Percentiles rank a stretch among this genome's conserved stretches.
These are phyloP conservation scores for Acleris cristana DNA, from an alignment of 2,888 invertebrate genomes.

Conservation along the genomic window DNA sequence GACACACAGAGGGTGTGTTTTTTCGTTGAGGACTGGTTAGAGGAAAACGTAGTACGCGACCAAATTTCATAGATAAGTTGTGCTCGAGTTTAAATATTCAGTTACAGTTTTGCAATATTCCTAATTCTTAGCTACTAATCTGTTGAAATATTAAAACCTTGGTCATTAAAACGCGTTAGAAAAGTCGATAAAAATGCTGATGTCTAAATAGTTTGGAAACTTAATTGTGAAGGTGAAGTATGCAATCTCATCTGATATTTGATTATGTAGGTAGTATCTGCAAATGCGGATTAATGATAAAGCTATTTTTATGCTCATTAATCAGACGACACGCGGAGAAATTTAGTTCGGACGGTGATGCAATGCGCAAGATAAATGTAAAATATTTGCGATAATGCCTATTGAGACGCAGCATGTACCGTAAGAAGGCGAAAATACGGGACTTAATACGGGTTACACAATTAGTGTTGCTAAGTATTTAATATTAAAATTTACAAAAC, in stretches of 20 bases:
- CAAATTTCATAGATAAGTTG: too few species aligned
- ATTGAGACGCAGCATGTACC: too few species aligned
- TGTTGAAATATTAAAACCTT: conserved; percentile 24
- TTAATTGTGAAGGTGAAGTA: neutral
- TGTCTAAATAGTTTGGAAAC: neutral
- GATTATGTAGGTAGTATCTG: neutral
- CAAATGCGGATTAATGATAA: neutral
- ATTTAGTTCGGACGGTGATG: neutral
- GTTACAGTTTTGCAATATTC: neutral
- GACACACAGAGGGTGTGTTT: too few species aligned
- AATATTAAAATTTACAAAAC: too few species aligned
- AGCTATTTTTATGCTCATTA: neutral
- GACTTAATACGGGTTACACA: too few species aligned
- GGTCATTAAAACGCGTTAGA: conserved; percentile 6
- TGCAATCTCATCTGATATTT: neutral
- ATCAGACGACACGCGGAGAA: neutral
- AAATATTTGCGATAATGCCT: too few species aligned
- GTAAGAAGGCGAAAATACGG: too few species aligned
- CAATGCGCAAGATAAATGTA: too few species aligned
- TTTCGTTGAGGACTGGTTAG: neutral
- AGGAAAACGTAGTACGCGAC: too few species aligned
- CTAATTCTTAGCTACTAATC: neutral
- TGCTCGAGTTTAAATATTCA: neutral
- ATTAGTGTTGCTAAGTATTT: too few species aligned
- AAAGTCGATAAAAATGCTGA: conserved; percentile 1